Percentiles rank a stretch among this genome's conserved stretches.
Evolutionary conservation across 1,140 invertebrate species (phyloP).

Genomic region (Drosophila nikananu): DNA sequence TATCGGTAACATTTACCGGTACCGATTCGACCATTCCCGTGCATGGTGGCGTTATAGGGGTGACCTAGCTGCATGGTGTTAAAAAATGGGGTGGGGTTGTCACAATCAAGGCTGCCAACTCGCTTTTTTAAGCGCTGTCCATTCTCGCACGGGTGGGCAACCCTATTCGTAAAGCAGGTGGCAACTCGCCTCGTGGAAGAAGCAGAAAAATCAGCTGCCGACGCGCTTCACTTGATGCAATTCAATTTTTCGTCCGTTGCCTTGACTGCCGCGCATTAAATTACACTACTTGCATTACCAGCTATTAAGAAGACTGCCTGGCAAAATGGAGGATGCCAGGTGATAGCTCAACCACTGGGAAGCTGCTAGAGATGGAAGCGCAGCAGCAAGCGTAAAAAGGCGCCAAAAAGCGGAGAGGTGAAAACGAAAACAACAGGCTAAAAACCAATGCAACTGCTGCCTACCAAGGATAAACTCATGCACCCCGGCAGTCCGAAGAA

Average conservation of each 20-base stretch:
- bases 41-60: too few species aligned
- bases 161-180: background rate
- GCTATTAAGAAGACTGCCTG: too few species aligned
- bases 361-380: slow-evolving; percentile 4
- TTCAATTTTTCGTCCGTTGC: slow-evolving; percentile 59
- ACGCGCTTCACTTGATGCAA: slow-evolving; percentile 66
- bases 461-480: slow-evolving; percentile 47
- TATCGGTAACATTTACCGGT: too few species aligned
- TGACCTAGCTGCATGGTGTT: too few species aligned
- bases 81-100: too few species aligned
- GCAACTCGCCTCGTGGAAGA: slow-evolving; percentile 17
- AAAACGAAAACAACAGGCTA: slow-evolving; percentile 9
- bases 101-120: too few species aligned
- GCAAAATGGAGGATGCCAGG: background rate
- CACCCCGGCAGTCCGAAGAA: slow-evolving; percentile 28
- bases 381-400: slow-evolving; percentile 25
- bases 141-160: background rate
- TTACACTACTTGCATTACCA: slow-evolving; percentile 13
- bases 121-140: too few species aligned
- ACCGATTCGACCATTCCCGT: too few species aligned
- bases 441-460: slow-evolving; percentile 27
- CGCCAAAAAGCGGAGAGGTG: slow-evolving; percentile 56
- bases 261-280: slow-evolving; percentile 26
- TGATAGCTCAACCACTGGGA: too few species aligned
- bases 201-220: slow-evolving; percentile 55